Evolutionary conservation across 2,113 vertebrate genomes (phyloP), one percentile per base, ranked within the genome.

Genomic region (Perca flavescens): DNA sequence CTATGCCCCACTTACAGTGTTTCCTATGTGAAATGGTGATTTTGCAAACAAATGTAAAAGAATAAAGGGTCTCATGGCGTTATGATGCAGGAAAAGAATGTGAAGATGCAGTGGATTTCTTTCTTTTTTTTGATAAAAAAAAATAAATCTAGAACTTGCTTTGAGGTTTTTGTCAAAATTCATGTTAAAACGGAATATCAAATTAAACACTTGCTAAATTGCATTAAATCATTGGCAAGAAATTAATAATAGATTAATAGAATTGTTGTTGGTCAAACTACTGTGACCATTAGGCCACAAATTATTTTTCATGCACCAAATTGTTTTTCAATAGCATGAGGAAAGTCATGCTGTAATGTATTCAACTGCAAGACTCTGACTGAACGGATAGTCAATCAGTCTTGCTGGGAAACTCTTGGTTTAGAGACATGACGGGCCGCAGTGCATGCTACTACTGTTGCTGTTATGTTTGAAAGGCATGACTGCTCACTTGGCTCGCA

Each of bases 91-190:
- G 88, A 86, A 83, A 88, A 79, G 63, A 89, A 89, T 89, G 91
- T 91, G 82, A 91, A 92, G 74, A 64, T 90, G 85, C 83, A 89
- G 80, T 56, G 84, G 85, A 78, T 76, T 80, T 82, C 79, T 83
- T 89, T 89, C 62, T 89, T 79, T 81, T 83, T 92, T 90, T 91
- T 82, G 80, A 90, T 88, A 80, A 92, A 89, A 83, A 84, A 84
- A 94, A 94, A 94, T 91, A 95, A 94, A 91, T 88, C 56, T 91
- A 88, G 87, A 80, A 86, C 81, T 93, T 86, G 79, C 77, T 85
- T 64, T 90, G 80, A 77, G 47, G 17, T 36, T 70, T 64, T 75
- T 64, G 40, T 14, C 13, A 58, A 56, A 53, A n/a, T 31, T 22
- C 17, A 49, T 25, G 16, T 62, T 36, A 19, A 17, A 31, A 52